phyloP scores from a whole-genome alignment of 2,888 invertebrate genomes.

The Amiota minor region DNA sequence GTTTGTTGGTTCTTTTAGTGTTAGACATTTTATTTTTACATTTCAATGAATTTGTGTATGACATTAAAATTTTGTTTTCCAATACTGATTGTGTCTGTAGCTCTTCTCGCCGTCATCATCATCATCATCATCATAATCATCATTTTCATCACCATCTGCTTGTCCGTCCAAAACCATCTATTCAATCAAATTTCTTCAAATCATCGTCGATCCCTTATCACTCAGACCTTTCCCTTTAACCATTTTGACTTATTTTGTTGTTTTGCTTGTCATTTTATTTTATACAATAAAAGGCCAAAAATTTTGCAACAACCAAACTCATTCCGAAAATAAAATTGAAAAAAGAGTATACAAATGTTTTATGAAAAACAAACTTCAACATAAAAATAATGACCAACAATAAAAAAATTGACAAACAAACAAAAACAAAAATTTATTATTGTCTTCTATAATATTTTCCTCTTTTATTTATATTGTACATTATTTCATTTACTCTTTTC shows the following conservation, averaged over 20 bases:
- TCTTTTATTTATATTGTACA: background rate
- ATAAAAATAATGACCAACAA: conserved; percentile 4
- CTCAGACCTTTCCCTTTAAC: too few species aligned
- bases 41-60: conserved; percentile 58
- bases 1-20: conserved; percentile 44
- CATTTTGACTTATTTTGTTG: background rate
- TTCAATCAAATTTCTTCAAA: too few species aligned
- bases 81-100: conserved; percentile 22
- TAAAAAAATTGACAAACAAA: background rate
- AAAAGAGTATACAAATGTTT: background rate
- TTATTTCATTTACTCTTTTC: background rate
- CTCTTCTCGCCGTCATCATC: background rate
- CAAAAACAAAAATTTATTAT: background rate
- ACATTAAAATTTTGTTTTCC: conserved; percentile 46
- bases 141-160: background rate
- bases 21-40: conserved; percentile 53
- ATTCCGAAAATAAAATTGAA: background rate
- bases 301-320: background rate
- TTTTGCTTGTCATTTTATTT: conserved; percentile 7
- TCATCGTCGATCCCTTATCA: too few species aligned
- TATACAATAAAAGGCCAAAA: conserved; percentile 10
- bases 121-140: too few species aligned
- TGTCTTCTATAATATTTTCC: background rate
- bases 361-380: conserved; percentile 17
- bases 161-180: background rate